Evolutionary conservation across 2,113 vertebrate genomes (phyloP), one percentile per base, ranked within the genome.

Genomic region (Heteronetta atricapilla): DNA sequence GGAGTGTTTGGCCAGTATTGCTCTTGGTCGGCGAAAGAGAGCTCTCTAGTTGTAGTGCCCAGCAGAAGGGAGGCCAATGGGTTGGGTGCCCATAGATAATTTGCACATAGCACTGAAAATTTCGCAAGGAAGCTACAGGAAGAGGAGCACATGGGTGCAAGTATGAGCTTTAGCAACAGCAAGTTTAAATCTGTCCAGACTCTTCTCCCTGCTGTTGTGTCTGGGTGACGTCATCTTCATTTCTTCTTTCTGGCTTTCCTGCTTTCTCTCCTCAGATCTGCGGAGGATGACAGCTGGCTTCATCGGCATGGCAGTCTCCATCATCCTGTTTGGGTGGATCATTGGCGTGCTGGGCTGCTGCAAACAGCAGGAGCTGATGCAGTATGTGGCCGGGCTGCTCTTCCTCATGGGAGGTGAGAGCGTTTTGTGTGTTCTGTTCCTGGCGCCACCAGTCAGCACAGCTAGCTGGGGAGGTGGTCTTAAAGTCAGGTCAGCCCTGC

Each of bases 401-500:
- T 99, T 99, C 97, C 98, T 99, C 96, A 99, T 99, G 99, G 99
- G 99, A 98, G 99, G 99, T 99, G 98, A 98, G 97, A 85, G 77
- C 84, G 56, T 79, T 94, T 90, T 0, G 1, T 67, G 75, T 55
- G 23, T 29, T 92, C 44, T 85, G 8, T 50, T 63, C 56, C 60
- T 72, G 74, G 42, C 21, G 52, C 81, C 84, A 60, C 26, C 55
- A 31, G 42, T 40, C 46, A 33, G 63, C 21, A 8, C 25, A 69
- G 56, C 42, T 69, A 44, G 18, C 53, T 70, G 62, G 60, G 52
- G 40, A 68, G 21, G 48, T 44, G 69, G 63, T 56, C 40, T 40
- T 55, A 60, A 75, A 75, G 53, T 59, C 3, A 33, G 2, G 2
- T 36, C 31, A 60, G 48, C 58, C 72, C 52, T 28, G 31, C 20